Percentiles rank a stretch among this genome's conserved stretches.
These are phyloP conservation scores for Mesorhabditis spiculigera DNA, from an alignment of 2,888 invertebrate genomes.

Conservation along the genomic window DNA sequence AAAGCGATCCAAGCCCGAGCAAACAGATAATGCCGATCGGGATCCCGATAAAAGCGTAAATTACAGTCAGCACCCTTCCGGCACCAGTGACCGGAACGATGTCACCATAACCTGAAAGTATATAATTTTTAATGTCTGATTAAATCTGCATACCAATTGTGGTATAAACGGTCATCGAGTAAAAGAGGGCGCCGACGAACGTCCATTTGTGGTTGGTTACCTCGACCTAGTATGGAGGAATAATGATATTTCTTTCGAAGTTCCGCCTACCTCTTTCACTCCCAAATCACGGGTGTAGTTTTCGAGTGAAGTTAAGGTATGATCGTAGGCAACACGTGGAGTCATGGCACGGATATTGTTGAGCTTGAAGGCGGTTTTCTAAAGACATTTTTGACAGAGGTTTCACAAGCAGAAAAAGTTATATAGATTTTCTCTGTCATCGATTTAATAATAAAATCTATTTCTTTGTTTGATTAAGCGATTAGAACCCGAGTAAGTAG, in stretches of 20 bases:
- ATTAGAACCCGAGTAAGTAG: not conserved
- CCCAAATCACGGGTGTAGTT: not conserved
- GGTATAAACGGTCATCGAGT: conserved; percentile 55
- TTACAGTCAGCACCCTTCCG: conserved; percentile 49
- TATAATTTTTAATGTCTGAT: conserved; percentile 3
- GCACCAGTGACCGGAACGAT: conserved; percentile 45
- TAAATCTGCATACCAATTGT: conserved; percentile 73
- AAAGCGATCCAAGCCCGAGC: conserved; percentile 45
- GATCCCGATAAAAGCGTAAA: conserved; percentile 54
- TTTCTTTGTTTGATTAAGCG: not conserved
- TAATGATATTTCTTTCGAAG: conserved; percentile 9
- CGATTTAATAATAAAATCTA: too few species aligned
- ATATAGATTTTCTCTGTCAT: too few species aligned
- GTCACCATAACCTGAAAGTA: conserved; percentile 49
- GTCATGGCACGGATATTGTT: conserved; percentile 43
- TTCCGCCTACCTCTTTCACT: conserved; percentile 1
- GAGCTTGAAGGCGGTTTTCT: conserved; percentile 49
- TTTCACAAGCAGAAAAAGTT: not conserved
- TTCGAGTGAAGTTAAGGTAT: conserved; percentile 36
- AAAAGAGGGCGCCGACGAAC: conserved; percentile 50
- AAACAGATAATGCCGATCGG: conserved; percentile 53
- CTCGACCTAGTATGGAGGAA: conserved; percentile 19
- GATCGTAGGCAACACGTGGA: conserved; percentile 47
- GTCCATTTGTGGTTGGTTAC: conserved; percentile 42
- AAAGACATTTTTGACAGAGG: conserved; percentile 11